phyloP scores from a whole-genome alignment of 2,888 invertebrate genomes.

The Tinea trinotella region DNA sequence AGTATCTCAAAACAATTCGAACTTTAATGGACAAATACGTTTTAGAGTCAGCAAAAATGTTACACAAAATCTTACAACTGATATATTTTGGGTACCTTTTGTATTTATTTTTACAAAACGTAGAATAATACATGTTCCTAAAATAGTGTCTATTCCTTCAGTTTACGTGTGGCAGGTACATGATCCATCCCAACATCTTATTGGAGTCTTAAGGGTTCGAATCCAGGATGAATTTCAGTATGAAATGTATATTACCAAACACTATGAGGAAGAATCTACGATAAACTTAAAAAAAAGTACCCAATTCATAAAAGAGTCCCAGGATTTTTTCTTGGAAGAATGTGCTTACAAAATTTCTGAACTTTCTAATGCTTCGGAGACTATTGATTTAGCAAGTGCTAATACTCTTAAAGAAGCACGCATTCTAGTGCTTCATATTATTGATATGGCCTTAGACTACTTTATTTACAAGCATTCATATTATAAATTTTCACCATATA shows the following conservation, averaged over 20 bases:
- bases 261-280: constrained; percentile 15
- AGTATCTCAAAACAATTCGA: constrained; percentile 30
- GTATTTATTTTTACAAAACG: constrained; percentile 28
- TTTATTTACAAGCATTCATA: constrained; percentile 43
- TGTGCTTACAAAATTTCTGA: not conserved
- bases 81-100: constrained; percentile 44
- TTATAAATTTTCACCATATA: constrained; percentile 32
- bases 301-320: not conserved
- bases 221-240: constrained; percentile 35
- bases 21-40: constrained; percentile 35
- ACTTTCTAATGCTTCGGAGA: constrained; percentile 19
- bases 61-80: constrained; percentile 26
- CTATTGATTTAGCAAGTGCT: constrained; percentile 34
- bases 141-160: constrained; percentile 38
- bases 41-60: constrained; percentile 41
- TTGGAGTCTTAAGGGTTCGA: constrained; percentile 31
- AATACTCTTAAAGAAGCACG: constrained; percentile 22
- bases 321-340: not conserved
- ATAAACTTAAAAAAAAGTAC: not conserved
- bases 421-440: not conserved
- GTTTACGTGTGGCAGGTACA: constrained; percentile 48
- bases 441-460: constrained; percentile 32
- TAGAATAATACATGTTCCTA: constrained; percentile 31
- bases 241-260: constrained; percentile 39
- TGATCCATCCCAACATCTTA: constrained; percentile 33